These are phyloP conservation scores for Monochamus saltuarius DNA, from an alignment of 1,140 invertebrate species.

Conservation along the genomic window DNA sequence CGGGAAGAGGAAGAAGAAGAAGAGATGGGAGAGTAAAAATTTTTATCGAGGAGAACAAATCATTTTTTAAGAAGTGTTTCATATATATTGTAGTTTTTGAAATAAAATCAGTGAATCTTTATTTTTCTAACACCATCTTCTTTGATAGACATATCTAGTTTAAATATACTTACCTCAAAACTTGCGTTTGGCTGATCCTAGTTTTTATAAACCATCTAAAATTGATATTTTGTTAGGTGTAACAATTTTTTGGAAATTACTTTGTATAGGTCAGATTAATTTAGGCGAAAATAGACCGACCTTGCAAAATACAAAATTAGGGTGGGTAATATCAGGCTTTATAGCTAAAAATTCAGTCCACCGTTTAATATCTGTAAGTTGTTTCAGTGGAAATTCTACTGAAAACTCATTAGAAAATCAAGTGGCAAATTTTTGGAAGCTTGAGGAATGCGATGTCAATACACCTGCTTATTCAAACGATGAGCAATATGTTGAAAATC, in stretches of 20 bases:
- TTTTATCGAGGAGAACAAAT: too few species aligned
- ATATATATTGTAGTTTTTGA: too few species aligned
- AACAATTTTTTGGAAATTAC: constrained; percentile 40
- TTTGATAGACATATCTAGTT: neutral
- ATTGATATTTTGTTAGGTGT: constrained; percentile 41
- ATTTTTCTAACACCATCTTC: too few species aligned
- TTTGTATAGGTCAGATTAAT: constrained; percentile 33
- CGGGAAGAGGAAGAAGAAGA: too few species aligned
- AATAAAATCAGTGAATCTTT: too few species aligned
- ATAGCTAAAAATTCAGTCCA: constrained; percentile 1
- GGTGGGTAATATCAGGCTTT: constrained; percentile 20
- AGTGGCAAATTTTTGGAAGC: constrained; percentile 40
- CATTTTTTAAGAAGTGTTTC: too few species aligned
- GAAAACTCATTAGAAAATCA: constrained; percentile 7
- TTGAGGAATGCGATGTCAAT: constrained; percentile 31
- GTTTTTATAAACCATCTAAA: constrained; percentile 28
- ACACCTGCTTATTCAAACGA: constrained; percentile 2
- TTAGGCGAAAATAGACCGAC: constrained; percentile 21
- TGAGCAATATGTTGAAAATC: constrained; percentile 8
- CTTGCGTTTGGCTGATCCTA: constrained; percentile 34
- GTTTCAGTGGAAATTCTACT: neutral
- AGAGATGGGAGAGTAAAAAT: too few species aligned
- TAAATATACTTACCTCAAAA: constrained; percentile 9
- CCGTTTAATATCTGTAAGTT: neutral
- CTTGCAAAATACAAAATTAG: constrained; percentile 37